These are phyloP conservation scores for Catostomus latipinnis DNA, from an alignment of 2,797 vertebrate genomes.

Conservation along the genomic window DNA sequence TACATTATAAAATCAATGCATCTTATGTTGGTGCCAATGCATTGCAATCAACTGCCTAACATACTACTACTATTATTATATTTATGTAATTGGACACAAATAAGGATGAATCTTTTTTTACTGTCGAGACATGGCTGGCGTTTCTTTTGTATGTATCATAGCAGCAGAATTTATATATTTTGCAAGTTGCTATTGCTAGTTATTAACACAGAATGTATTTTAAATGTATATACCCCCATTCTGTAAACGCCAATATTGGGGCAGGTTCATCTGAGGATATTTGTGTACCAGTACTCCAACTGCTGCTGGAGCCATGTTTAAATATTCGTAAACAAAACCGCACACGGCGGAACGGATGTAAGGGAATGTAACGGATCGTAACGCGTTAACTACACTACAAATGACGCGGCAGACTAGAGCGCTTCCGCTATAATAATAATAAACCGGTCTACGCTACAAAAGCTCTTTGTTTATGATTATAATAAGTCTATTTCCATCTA, in stretches of 20 bases:
- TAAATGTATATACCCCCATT: too few relatives aligned
- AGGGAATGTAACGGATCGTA: slow-evolving; percentile 47
- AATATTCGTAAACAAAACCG: slow-evolving; percentile 53
- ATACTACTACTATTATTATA: not conserved
- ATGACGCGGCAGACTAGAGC: not conserved
- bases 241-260: not conserved
- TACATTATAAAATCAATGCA: not conserved
- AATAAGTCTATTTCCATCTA: not conserved
- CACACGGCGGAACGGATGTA: slow-evolving; percentile 35
- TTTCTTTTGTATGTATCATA: not conserved
- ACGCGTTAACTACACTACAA: slow-evolving; percentile 4
- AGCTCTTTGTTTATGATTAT: not conserved
- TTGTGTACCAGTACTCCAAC: slow-evolving; percentile 23
- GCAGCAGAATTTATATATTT: not conserved
- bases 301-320: slow-evolving; percentile 39
- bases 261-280: slow-evolving; percentile 45
- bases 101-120: not conserved
- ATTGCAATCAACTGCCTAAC: slow-evolving; percentile 5
- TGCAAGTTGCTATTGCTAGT: too few relatives aligned
- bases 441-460: not conserved
- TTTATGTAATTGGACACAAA: not conserved
- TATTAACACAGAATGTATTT: too few relatives aligned
- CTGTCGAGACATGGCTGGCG: slow-evolving; percentile 27
- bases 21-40: not conserved
- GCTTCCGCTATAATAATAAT: too few relatives aligned